Percentiles rank a stretch among this genome's conserved stretches.
Evolutionary conservation across 1,140 invertebrate species (phyloP).

Genomic region (Drosophila pallidifrons): DNA sequence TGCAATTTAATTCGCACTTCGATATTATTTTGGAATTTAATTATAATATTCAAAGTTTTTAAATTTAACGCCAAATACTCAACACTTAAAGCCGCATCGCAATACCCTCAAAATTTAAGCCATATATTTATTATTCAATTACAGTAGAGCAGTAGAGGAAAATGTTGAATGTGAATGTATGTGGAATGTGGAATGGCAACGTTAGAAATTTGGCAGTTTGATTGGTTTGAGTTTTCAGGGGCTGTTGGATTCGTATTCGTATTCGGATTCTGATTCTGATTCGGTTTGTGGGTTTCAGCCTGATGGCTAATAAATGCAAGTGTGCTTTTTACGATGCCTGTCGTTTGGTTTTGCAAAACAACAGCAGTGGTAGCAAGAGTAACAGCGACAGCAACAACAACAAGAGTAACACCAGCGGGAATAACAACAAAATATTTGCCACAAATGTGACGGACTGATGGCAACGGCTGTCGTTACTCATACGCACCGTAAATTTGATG

Average conservation of each 20-base stretch:
- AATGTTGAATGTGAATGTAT: conserved; percentile 17
- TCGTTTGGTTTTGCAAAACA: conserved; percentile 55
- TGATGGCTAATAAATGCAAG: conserved; percentile 78
- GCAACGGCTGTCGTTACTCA: conserved; percentile 70
- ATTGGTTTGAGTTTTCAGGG: conserved; percentile 9
- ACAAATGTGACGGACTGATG: conserved; percentile 58
- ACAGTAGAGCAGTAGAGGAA: conserved; percentile 23
- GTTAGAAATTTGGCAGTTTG: conserved; percentile 31
- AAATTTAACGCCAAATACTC: too few species aligned
- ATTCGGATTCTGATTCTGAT: background rate
- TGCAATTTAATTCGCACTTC: conserved; percentile 8
- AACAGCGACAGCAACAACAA: conserved; percentile 48
- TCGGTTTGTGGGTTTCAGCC: conserved; percentile 16
- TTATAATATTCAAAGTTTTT: background rate
- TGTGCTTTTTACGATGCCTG: conserved; percentile 76
- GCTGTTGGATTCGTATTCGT: background rate
- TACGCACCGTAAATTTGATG: conserved; percentile 82
- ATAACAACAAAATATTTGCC: conserved; percentile 63
- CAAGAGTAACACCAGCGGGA: conserved; percentile 48
- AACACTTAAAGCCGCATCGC: background rate
- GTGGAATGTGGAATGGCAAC: conserved; percentile 7
- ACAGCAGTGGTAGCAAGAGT: conserved; percentile 27
- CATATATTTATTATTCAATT: conserved; percentile 43
- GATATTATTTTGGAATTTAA: conserved; percentile 9
- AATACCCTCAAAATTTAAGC: background rate